phyloP scores from a whole-genome alignment of 2,888 invertebrate genomes.

The Allacma fusca region DNA sequence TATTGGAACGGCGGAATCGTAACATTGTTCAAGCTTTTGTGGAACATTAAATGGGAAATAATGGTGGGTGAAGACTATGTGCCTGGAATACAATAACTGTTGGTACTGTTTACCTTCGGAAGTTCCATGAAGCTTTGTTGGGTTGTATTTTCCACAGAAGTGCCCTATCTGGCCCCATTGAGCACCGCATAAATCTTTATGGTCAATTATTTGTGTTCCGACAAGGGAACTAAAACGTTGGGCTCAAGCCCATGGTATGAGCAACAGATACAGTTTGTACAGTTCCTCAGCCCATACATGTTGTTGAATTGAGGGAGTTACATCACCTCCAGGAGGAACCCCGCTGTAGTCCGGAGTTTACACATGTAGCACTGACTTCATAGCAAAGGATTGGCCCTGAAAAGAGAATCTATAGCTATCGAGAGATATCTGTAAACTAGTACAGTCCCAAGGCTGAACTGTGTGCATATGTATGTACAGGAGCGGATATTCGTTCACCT shows the following conservation, averaged over 20 bases:
- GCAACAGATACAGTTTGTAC: not conserved
- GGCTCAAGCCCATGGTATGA: not conserved
- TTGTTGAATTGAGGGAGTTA: not conserved
- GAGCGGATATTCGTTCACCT: not conserved
- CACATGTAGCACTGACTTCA: no score
- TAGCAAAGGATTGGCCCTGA: no score
- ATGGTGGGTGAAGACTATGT: not conserved
- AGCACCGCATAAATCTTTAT: slow-evolving; percentile 40
- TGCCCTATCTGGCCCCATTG: slow-evolving; percentile 35
- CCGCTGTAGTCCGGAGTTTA: no score
- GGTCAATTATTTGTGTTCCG: slow-evolving; percentile 38
- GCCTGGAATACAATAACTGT: not conserved
- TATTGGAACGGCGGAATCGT: not conserved
- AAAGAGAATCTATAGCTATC: no score
- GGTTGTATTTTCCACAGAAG: slow-evolving; percentile 6
- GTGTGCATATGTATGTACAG: not conserved
- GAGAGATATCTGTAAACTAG: no score
- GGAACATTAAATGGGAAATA: not conserved
- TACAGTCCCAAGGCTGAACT: no score
- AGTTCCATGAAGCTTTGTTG: not conserved
- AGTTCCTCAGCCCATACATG: not conserved
- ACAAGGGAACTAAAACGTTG: slow-evolving; percentile 31
- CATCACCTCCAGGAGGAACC: no score
- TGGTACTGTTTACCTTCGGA: slow-evolving; percentile 2
- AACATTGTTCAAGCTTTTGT: not conserved